Base-by-base conservation (phyloP, 2,888 invertebrate genomes). In the Plebejus melissa region DNA sequence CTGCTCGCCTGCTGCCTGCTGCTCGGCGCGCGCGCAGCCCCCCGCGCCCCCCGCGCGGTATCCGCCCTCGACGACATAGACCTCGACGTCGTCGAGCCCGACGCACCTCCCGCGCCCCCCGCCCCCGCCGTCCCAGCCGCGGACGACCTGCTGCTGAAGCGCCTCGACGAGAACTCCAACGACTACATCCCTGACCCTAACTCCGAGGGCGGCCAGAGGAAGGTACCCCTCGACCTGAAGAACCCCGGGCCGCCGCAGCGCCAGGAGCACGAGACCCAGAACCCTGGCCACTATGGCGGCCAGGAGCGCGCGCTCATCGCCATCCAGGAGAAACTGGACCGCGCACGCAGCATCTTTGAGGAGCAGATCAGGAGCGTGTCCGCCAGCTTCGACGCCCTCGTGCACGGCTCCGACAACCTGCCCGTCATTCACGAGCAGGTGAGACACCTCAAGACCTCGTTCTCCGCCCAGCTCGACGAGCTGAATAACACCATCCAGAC, bases 181-280 rank as follows among this genome's bases (percentile, higher is more conserved):
- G 81, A 83, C 58, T 85, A 86, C 16, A 80, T 83, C 1, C 80
- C 80, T 28, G 79, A 80, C 9, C 82, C 82, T 28, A 80, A 84
- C 16, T 86, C 85, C 58, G 81, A 74, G 65, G 69, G 75, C 1
- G 78, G 69, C 16, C 81, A 89, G 5, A 85, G 86, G 76, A 84
- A 90, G 76, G 83, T 86, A 1, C 81, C 84, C 76, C 82, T 88
- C 1, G 91, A 93, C 76, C 79, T 93, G 60, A 83, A 83, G 4
- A 86, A 93, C 78, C 90, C 92, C 2, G 93, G 92, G 11, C 83
- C 82, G 6, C 92, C 92, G 1, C 91, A 93, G 79, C 87, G 88
- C 1, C 91, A 91, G 78, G 86, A 91, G 74, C 93, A 93, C 78
- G 93, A 93, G 77, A 90, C 88, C 0, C 93, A 93, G 80, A 90